phyloP scores from a whole-genome alignment of 2,113 vertebrate species.

The Rhea pennata region DNA sequence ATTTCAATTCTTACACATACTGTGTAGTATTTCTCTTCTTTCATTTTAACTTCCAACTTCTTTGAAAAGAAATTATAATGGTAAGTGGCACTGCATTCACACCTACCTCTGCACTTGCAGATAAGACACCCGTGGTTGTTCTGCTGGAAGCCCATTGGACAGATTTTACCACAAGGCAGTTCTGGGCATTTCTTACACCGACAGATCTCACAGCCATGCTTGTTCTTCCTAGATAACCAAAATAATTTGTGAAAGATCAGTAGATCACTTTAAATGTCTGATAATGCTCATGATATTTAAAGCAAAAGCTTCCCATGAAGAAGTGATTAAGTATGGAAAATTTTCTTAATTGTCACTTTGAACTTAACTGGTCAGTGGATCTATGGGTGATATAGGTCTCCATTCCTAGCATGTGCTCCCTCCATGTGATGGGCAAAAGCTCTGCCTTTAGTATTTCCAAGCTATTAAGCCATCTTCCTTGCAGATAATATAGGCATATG shows the following conservation, averaged over 20 bases:
- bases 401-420: not conserved
- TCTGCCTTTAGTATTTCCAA: not conserved
- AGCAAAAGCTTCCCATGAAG: not conserved
- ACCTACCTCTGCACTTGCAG: constrained; percentile 89
- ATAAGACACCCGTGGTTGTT: constrained; percentile 83
- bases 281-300: not conserved
- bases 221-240: constrained; percentile 86
- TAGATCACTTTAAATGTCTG: not conserved
- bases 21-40: not conserved
- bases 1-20: not conserved
- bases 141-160: constrained; percentile 87
- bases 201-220: constrained; percentile 90
- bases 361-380: not conserved
- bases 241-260: constrained; percentile 66
- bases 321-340: not conserved
- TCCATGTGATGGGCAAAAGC: not conserved
- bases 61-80: not conserved
- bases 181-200: constrained; percentile 91
- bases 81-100: not conserved
- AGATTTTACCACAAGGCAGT: constrained; percentile 85
- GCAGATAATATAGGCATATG: not conserved
- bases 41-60: not conserved
- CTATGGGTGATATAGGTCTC: not conserved
- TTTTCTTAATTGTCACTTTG: not conserved
- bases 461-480: not conserved